A percentile compares a stretch with the other conserved stretches of the same genome.
Evolutionary conservation across 2,888 invertebrate species (phyloP).

Genomic region (Pediacus dermestoides): DNA sequence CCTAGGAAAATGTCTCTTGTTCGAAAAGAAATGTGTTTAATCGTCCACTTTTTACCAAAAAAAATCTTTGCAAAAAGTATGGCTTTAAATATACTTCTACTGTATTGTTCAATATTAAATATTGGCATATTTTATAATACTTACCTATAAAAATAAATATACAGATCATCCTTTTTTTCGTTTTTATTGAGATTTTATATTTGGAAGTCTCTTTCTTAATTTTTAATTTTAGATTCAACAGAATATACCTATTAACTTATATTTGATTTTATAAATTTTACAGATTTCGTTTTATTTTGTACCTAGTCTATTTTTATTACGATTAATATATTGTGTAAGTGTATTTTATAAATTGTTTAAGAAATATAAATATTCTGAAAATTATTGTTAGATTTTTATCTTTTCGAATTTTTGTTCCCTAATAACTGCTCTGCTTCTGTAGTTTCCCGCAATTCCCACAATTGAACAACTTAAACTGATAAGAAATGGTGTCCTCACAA

Average conservation of each 20-base stretch:
- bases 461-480: too few relatives aligned
- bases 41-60: too few relatives aligned
- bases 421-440: too few relatives aligned
- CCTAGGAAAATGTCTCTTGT: constrained; percentile 6
- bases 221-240: constrained; percentile 11
- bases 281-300: constrained; percentile 12
- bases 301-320: constrained; percentile 23
- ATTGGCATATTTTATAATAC: constrained; percentile 8
- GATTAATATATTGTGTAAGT: constrained; percentile 20
- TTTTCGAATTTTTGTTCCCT: too few relatives aligned
- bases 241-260: constrained; percentile 13
- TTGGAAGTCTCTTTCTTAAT: constrained; percentile 15
- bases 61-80: too few relatives aligned
- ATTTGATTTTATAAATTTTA: constrained; percentile 10
- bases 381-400: too few relatives aligned
- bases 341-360: constrained; percentile 29
- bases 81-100: too few relatives aligned
- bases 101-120: too few relatives aligned
- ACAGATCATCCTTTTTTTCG: constrained; percentile 10
- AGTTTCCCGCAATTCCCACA: too few relatives aligned
- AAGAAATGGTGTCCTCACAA: too few relatives aligned
- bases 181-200: constrained; percentile 23
- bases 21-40: constrained; percentile 6
- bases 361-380: constrained; percentile 19
- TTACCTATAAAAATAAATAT: constrained; percentile 11